Evolutionary conservation across 1,140 invertebrate genomes (phyloP).

Genomic region (Zaprionus inermis): DNA sequence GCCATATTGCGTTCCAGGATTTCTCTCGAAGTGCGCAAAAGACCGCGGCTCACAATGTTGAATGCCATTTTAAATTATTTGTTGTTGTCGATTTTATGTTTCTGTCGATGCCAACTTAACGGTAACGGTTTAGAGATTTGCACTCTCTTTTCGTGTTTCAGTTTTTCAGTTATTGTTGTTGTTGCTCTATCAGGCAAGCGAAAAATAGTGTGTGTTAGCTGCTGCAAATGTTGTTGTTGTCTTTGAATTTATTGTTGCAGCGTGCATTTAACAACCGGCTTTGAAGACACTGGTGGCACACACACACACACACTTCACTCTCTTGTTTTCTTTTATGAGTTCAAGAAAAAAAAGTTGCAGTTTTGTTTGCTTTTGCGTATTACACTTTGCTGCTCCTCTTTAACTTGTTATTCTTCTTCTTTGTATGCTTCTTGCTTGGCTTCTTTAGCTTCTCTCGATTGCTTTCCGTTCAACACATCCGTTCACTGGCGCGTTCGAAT

Average conservation of each 20-base stretch:
- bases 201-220: slow-evolving; percentile 36
- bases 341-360: slow-evolving; percentile 41
- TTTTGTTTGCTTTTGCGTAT: slow-evolving; percentile 55
- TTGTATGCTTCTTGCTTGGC: slow-evolving; percentile 19
- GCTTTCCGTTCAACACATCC: slow-evolving; percentile 65
- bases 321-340: slow-evolving; percentile 10
- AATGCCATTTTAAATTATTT: slow-evolving; percentile 62
- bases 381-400: slow-evolving; percentile 49
- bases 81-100: slow-evolving; percentile 26
- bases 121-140: slow-evolving; percentile 2
- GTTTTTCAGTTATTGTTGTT: slow-evolving; percentile 27
- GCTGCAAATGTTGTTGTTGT: slow-evolving; percentile 22
- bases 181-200: slow-evolving; percentile 37
- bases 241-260: slow-evolving; percentile 38
- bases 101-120: no score
- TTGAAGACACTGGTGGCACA: slow-evolving; percentile 24
- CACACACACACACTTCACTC: slow-evolving; percentile 30
- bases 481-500: slow-evolving; percentile 77
- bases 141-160: slow-evolving; percentile 33
- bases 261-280: slow-evolving; percentile 67
- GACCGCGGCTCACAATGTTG: slow-evolving; percentile 71
- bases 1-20: slow-evolving; percentile 82
- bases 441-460: slow-evolving; percentile 38
- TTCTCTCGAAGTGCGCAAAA: slow-evolving; percentile 82
- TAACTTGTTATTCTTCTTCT: slow-evolving; percentile 33